These are phyloP conservation scores for Hemicordylus capensis DNA, from an alignment of 2,113 vertebrate species.

Conservation along the genomic window DNA sequence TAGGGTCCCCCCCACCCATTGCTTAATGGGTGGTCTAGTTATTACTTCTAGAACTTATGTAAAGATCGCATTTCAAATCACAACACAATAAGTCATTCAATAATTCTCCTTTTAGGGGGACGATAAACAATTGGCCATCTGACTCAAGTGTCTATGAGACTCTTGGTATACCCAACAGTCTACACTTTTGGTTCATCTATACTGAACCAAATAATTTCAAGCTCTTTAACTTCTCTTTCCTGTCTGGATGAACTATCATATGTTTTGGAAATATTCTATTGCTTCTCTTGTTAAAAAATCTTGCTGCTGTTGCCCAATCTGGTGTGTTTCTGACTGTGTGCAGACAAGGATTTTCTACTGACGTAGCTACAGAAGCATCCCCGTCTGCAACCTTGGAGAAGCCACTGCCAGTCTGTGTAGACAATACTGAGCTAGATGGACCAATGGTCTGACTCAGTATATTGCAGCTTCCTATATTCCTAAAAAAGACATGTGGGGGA, in stretches of 20 bases:
- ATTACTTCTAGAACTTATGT: neutral
- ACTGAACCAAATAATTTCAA: neutral
- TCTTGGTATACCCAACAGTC: neutral
- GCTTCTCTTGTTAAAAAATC: neutral
- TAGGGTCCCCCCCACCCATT: neutral
- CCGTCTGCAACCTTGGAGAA: too few relatives aligned
- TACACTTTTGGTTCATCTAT: neutral
- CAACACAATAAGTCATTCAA: neutral
- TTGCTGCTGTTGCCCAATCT: neutral
- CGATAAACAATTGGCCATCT: neutral
- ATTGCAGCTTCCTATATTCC: too few relatives aligned
- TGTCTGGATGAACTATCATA: neutral
- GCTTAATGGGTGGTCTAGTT: neutral
- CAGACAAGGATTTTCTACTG: neutral
- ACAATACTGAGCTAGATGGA: too few relatives aligned
- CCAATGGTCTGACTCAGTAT: too few relatives aligned
- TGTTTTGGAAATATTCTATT: neutral
- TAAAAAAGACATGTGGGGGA: neutral
- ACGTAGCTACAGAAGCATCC: neutral
- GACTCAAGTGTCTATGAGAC: neutral
- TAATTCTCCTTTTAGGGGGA: neutral
- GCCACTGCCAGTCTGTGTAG: too few relatives aligned
- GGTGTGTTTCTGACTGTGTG: neutral
- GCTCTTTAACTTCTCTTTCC: neutral
- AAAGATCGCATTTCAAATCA: neutral